Percentiles rank a stretch among this genome's conserved stretches.
Evolutionary conservation across 2,888 invertebrate genomes (phyloP).

Genomic region (Phytoseiulus persimilis): DNA sequence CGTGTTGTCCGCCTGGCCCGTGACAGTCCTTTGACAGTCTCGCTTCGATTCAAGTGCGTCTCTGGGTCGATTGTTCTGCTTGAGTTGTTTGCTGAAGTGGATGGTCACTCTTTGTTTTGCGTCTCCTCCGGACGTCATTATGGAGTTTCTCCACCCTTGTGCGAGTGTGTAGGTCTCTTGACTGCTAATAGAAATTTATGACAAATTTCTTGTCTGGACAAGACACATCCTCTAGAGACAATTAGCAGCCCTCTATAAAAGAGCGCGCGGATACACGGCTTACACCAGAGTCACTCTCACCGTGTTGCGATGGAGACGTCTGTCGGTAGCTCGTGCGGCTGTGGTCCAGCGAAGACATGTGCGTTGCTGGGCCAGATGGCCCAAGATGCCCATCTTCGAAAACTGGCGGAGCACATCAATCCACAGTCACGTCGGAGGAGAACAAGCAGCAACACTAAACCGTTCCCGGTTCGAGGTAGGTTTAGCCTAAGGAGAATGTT

Average conservation of each 20-base stretch:
- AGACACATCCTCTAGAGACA: not conserved
- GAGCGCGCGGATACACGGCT: not conserved
- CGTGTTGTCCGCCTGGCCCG: not conserved
- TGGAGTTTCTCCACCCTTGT: not conserved
- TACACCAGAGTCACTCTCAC: not conserved
- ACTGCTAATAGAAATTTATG: not conserved
- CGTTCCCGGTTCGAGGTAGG: constrained; percentile 34
- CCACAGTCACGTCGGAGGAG: not conserved
- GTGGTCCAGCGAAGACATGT: constrained; percentile 10
- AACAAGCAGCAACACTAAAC: constrained; percentile 23
- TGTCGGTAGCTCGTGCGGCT: not conserved
- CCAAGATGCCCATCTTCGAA: constrained; percentile 34
- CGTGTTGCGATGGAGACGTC: not conserved
- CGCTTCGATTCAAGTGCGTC: not conserved
- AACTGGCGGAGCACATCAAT: constrained; percentile 6
- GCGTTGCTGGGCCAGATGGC: constrained; percentile 28
- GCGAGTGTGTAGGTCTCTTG: not conserved
- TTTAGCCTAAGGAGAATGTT: not conserved
- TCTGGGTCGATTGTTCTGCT: not conserved
- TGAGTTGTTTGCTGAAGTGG: not conserved
- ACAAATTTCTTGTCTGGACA: not conserved
- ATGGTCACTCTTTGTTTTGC: not conserved
- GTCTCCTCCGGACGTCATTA: not conserved
- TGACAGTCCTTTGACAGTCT: not conserved
- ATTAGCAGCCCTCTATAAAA: not conserved